Conservation (phyloP, 2,797 vertebrate species). For the Echeneis naucrates region DNA sequence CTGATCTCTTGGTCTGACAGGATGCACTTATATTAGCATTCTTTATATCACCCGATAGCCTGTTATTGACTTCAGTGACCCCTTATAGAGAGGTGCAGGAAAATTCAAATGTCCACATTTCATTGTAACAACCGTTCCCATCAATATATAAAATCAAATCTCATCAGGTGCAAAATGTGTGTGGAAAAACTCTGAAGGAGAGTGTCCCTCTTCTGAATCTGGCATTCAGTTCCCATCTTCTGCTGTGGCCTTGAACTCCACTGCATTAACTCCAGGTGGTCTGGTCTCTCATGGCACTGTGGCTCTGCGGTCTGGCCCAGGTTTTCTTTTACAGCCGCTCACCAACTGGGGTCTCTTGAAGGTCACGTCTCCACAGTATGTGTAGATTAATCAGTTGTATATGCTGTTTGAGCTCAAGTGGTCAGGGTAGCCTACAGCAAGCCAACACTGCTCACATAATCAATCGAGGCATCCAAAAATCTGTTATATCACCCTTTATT, state of each 20-base stretch:
- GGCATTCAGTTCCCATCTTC: constrained; percentile 59
- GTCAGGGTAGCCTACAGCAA: constrained; percentile 72
- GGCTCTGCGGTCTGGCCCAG: neutral
- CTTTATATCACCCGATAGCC: constrained; percentile 1
- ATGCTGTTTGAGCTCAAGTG: constrained; percentile 47
- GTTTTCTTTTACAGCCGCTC: constrained; percentile 7
- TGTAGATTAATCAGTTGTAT: constrained; percentile 42
- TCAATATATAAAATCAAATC: constrained; percentile 32
- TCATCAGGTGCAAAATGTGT: constrained; percentile 51
- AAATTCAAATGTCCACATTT: constrained; percentile 45
- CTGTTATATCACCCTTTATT: constrained; percentile 87
- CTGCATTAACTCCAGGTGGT: constrained; percentile 35
- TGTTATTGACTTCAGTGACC: constrained; percentile 4
- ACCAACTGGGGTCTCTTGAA: constrained; percentile 31
- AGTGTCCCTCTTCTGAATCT: constrained; percentile 47
- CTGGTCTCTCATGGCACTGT: constrained; percentile 35
- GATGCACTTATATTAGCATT: constrained; percentile 2
- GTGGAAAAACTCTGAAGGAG: constrained; percentile 4
- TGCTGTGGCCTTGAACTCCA: constrained; percentile 51
- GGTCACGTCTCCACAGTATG: constrained; percentile 30
- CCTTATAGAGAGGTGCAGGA: constrained; percentile 15
- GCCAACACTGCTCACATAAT: constrained; percentile 84
- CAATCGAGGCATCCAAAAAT: constrained; percentile 84
- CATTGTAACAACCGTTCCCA: constrained; percentile 25
- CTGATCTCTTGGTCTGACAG: constrained; percentile 16